phyloP scores from a whole-genome alignment of 2,888 invertebrate genomes.

The Plagodis pulveraria region DNA sequence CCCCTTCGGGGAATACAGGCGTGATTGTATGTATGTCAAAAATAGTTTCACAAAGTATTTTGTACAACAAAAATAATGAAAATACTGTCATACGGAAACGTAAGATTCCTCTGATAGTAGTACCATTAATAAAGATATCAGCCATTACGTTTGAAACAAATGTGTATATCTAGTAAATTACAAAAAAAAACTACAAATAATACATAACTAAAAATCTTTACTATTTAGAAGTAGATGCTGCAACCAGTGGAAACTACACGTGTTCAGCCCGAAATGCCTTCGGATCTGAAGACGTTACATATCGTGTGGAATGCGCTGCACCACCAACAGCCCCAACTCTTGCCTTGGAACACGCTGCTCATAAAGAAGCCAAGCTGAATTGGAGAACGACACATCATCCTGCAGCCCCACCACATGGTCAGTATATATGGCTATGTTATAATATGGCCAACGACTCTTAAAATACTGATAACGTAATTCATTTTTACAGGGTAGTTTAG shows the following conservation, averaged over 20 bases:
- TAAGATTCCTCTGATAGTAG: too few relatives aligned
- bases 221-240: conserved; percentile 87
- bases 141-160: too few relatives aligned
- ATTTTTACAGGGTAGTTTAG: background rate
- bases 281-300: conserved; percentile 93
- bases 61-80: too few relatives aligned
- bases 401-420: conserved; percentile 81
- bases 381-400: conserved; percentile 85
- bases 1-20: too few relatives aligned
- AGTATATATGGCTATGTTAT: conserved; percentile 21
- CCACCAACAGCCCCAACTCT: conserved; percentile 89
- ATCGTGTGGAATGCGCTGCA: conserved; percentile 91
- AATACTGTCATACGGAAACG: too few relatives aligned
- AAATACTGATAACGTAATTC: background rate
- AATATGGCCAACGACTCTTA: too few relatives aligned
- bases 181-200: too few relatives aligned
- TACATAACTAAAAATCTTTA: too few relatives aligned
- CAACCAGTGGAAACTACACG: conserved; percentile 91
- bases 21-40: too few relatives aligned
- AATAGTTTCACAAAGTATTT: too few relatives aligned
- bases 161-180: too few relatives aligned
- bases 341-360: conserved; percentile 88
- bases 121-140: too few relatives aligned
- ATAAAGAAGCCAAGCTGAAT: conserved; percentile 84
- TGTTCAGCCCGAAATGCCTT: conserved; percentile 93